These are phyloP conservation scores for Bhutanitis thaidina DNA, from an alignment of 2,888 invertebrate genomes.

Conservation along the genomic window DNA sequence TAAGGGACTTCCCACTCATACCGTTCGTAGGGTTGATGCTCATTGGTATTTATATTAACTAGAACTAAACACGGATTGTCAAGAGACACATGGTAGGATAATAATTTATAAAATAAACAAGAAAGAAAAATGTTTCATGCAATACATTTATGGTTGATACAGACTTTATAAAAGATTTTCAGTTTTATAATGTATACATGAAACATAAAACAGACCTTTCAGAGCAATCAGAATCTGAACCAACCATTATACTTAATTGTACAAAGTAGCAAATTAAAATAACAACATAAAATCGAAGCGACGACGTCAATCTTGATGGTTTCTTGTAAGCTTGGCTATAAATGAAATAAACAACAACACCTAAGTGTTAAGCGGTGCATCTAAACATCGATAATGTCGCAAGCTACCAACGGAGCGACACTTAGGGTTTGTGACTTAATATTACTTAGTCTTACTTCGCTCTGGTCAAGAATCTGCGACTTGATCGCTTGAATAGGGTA, in stretches of 20 bases:
- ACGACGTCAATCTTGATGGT: slow-evolving; percentile 29
- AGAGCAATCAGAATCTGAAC: slow-evolving; percentile 24
- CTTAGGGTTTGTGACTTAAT: slow-evolving; percentile 46
- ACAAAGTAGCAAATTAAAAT: slow-evolving; percentile 27
- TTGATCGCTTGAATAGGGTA: slow-evolving; percentile 93
- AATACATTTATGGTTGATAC: slow-evolving; percentile 16
- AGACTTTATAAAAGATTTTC: slow-evolving; percentile 4
- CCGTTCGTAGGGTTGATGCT: slow-evolving; percentile 14
- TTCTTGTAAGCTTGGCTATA: slow-evolving; percentile 27
- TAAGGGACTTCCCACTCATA: no score
- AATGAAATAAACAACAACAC: slow-evolving; percentile 49
- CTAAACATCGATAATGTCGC: slow-evolving; percentile 76
- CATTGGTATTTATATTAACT: not conserved
- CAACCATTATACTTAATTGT: slow-evolving; percentile 27
- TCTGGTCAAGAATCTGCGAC: slow-evolving; percentile 91
- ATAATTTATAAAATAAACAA: not conserved
- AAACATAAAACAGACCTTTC: not conserved
- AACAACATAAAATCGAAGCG: slow-evolving; percentile 32
- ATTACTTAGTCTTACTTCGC: slow-evolving; percentile 90
- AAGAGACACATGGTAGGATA: slow-evolving; percentile 2
- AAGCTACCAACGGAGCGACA: slow-evolving; percentile 67
- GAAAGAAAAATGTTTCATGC: slow-evolving; percentile 13
- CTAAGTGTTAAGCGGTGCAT: slow-evolving; percentile 77
- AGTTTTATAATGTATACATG: not conserved
- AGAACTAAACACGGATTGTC: not conserved